Evolutionary conservation across 2,797 vertebrate species (phyloP), one percentile per base, ranked within the genome.

Genomic region (Enteromius trimaculatus): DNA sequence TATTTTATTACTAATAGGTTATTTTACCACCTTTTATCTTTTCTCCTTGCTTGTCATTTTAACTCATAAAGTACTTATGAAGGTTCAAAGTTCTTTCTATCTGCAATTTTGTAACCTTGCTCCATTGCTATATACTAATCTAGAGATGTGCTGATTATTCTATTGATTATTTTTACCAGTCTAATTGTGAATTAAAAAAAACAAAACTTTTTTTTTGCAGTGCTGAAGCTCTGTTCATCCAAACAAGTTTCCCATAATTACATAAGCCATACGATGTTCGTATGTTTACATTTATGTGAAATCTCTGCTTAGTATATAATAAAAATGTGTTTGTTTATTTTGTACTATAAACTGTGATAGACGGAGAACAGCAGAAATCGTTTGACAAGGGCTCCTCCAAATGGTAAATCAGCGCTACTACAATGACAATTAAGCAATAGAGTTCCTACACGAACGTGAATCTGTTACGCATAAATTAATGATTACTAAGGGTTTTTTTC

Each of bases 331-430:
- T 69, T 80, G 44, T 71, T 72, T 72, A 37, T 31, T 23, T 58
- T 19, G 23, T 68, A 29, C 37, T 42, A 29, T 49, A 19, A 70
- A 70, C 42, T 64, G 49, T 55, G 80, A 53, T 39, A 8, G 37
- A 39, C 9, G 10, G 3, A 13, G 11, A 49, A 16, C 39, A 29
- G 6, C 3, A 51, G n/a, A 13, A 86, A 84, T 21, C 42, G 83
- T 84, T 89, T 85, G 83, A 85, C 85, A 85, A 85, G 85, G 85
- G 88, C 84, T 83, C 85, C 88, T 49, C 82, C 86, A 69, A 76
- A 81, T 84, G 88, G 42, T 53, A 47, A 4, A 53, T 3, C 37
- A 16, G 3, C 21, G 85, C 60, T 86, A 86, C 86, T 83, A 47
- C 78, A 86, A 62, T 3, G 2, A 39, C 21, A 10, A 29, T 1